A percentile compares a stretch with the other conserved stretches of the same genome.
Evolutionary conservation across 2,113 vertebrate species (phyloP).

Genomic region (Telmatochromis sp.): DNA sequence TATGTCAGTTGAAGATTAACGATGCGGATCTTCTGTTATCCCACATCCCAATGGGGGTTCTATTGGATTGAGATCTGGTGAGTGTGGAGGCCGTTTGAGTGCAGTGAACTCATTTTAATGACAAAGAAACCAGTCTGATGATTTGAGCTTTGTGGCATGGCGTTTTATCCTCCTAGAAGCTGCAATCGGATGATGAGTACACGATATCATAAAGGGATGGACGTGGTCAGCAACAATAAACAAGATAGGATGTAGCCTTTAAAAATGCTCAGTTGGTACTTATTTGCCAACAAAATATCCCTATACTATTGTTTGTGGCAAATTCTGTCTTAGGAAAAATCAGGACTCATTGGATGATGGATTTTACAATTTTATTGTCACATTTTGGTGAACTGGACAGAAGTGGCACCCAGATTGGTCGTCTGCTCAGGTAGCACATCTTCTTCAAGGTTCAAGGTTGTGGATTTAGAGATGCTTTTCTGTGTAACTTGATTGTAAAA

Average conservation of each 20-base stretch:
- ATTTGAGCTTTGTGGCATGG: not conserved
- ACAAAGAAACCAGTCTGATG: not conserved
- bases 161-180: not conserved
- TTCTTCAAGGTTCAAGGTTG: not conserved
- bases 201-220: not conserved
- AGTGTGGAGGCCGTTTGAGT: not conserved
- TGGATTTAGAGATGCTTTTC: not conserved
- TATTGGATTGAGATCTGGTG: not conserved
- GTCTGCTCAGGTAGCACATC: not conserved
- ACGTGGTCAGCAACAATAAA: not conserved
- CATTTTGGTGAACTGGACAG: not conserved
- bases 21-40: not conserved
- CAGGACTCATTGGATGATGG: not conserved
- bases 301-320: not conserved
- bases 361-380: not conserved
- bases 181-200: not conserved
- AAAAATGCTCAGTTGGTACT: rapidly evolving
- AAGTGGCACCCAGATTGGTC: not conserved
- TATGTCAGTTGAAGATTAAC: not conserved
- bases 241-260: not conserved
- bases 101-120: not conserved
- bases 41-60: not conserved
- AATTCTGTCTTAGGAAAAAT: not conserved
- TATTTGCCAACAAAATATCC: not conserved
- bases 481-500: not conserved